phyloP scores from a whole-genome alignment of 92 coral and sea anemone genomes.

The Heliopora coerulea region DNA sequence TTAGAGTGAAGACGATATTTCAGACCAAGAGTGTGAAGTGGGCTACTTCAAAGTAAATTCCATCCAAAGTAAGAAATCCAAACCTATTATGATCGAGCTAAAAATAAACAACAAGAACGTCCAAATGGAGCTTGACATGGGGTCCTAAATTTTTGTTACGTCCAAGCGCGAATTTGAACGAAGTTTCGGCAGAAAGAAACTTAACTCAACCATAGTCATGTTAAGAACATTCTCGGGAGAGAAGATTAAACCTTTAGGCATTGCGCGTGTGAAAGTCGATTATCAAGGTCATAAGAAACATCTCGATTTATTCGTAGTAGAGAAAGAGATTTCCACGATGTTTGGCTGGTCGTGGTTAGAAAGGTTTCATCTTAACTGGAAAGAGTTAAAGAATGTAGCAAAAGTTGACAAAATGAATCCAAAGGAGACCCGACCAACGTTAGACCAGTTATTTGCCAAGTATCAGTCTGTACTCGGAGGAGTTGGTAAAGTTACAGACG shows the following conservation, averaged over 20 bases:
- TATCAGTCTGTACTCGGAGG: neutral
- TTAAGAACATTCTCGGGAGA: constrained; percentile 4
- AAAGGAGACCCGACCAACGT: neutral
- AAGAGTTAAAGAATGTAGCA: neutral
- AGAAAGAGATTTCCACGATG: constrained; percentile 9
- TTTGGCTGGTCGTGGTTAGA: constrained; percentile 15
- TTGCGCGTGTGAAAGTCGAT: constrained; percentile 3
- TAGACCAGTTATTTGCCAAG: neutral
- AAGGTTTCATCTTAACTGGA: constrained; percentile 8
- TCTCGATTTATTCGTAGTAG: constrained; percentile 5
- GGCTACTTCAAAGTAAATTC: constrained; percentile 1
- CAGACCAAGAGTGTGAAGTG: constrained; percentile 1
- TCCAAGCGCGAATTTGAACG: neutral
- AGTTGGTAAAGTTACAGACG: neutral
- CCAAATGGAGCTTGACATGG: neutral
- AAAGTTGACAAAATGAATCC: neutral
- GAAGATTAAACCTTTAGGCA: constrained; percentile 13
- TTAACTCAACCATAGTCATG: constrained; percentile 1
- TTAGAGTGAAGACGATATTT: neutral
- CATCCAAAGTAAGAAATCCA: constrained; percentile 1
- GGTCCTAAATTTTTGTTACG: neutral
- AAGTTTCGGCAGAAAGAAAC: neutral
- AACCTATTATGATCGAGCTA: neutral
- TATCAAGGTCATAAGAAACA: constrained; percentile 19
- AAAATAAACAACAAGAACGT: neutral